Conservation (phyloP, 2,797 vertebrate species). For the Pogoniulus pusillus region DNA sequence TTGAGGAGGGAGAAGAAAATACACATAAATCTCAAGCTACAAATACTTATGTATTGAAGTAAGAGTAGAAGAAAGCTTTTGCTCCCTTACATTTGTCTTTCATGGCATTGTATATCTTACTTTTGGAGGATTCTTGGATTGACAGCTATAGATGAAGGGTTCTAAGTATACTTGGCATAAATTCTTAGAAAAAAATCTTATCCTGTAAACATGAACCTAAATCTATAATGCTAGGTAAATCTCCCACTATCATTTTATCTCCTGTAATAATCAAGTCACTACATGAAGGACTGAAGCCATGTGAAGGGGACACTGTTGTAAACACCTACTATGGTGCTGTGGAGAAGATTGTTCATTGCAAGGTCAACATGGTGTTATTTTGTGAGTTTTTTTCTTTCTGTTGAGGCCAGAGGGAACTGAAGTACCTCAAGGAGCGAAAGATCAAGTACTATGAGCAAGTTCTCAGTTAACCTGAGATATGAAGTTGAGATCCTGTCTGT, state of each 20-base stretch:
- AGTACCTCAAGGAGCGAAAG: background rate
- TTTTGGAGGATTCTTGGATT: background rate
- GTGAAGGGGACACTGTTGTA: background rate
- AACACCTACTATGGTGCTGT: background rate
- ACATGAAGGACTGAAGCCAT: background rate
- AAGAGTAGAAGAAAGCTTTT: background rate
- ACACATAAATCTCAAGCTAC: background rate
- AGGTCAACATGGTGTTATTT: background rate
- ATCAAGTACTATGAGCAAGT: background rate
- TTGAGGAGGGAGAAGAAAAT: background rate
- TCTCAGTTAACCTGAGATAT: background rate
- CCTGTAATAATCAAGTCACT: background rate
- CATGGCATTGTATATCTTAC: background rate
- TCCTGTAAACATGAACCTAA: background rate
- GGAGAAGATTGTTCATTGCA: background rate
- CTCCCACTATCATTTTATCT: background rate
- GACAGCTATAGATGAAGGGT: background rate
- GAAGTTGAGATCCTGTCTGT: background rate
- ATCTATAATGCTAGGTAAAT: background rate
- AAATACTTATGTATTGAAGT: background rate
- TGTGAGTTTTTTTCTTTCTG: background rate
- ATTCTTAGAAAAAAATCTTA: background rate
- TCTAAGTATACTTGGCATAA: background rate
- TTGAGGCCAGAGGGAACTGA: background rate
- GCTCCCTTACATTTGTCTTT: background rate